Evolutionary conservation across 2,113 vertebrate genomes (phyloP).

Genomic region (Anhinga anhinga): DNA sequence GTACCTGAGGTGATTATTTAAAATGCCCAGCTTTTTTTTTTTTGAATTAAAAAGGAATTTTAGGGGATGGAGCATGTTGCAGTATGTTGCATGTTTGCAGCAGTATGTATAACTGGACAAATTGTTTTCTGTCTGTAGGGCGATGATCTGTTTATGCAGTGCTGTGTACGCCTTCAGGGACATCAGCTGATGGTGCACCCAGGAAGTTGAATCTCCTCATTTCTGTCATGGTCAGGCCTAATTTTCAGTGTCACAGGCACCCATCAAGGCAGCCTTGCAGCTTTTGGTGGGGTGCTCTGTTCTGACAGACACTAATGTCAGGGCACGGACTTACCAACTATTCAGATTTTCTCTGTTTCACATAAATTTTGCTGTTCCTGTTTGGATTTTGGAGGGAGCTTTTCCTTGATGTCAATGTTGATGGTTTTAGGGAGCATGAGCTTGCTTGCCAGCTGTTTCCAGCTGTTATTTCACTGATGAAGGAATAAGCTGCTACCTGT

Average conservation of each 20-base stretch:
- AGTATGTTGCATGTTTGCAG: background rate
- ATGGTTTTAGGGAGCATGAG: background rate
- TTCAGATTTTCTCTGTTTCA: background rate
- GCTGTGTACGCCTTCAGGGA: background rate
- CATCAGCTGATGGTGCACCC: background rate
- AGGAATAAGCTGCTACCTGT: background rate
- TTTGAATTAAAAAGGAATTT: background rate
- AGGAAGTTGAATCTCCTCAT: background rate
- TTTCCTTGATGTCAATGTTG: background rate
- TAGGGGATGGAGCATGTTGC: background rate
- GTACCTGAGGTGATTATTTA: background rate
- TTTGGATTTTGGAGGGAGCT: background rate
- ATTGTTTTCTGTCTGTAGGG: background rate
- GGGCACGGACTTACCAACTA: background rate
- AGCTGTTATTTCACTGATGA: background rate
- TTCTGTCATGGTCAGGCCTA: background rate
- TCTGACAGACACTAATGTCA: background rate
- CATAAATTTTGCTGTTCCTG: background rate
- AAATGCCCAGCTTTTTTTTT: background rate
- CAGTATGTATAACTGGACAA: background rate
- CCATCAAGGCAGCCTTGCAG: background rate
- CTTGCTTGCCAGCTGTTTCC: background rate
- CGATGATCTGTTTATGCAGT: background rate
- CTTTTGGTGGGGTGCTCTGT: background rate
- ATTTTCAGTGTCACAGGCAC: background rate